Evolutionary conservation across 2,888 invertebrate species (phyloP).

Genomic region (Galerucella calmariensis): DNA sequence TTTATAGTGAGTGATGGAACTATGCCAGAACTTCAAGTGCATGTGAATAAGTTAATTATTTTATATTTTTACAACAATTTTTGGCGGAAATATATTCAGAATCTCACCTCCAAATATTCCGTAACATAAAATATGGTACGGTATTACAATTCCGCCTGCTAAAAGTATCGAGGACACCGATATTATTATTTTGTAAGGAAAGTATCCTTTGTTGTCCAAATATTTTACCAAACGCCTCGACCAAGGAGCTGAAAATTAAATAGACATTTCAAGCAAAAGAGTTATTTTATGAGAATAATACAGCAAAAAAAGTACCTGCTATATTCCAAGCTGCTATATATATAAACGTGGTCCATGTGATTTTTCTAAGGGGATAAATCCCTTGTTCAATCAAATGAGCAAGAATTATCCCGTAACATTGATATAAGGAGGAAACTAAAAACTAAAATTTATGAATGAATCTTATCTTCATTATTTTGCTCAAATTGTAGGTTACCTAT

Average conservation of each 20-base stretch:
- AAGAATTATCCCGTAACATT: constrained; percentile 51
- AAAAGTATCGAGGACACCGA: constrained; percentile 41
- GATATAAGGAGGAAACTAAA: constrained; percentile 44
- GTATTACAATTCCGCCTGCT: constrained; percentile 44
- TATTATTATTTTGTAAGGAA: constrained; percentile 44
- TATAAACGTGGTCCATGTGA: constrained; percentile 50
- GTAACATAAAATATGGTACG: constrained; percentile 45
- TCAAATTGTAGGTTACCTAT: neutral
- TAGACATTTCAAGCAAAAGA: neutral
- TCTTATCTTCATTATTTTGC: neutral
- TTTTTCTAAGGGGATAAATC: constrained; percentile 39
- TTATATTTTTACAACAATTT: no score
- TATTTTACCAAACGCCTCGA: constrained; percentile 47
- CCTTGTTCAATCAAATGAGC: constrained; percentile 42
- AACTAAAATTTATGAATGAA: constrained; percentile 43
- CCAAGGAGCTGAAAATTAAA: constrained; percentile 48
- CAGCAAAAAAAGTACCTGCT: constrained; percentile 42
- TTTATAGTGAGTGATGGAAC: no score
- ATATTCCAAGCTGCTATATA: constrained; percentile 46
- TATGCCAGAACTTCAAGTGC: no score
- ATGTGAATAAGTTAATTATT: no score
- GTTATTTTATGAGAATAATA: no score
- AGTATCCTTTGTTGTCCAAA: constrained; percentile 42
- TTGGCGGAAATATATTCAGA: neutral
- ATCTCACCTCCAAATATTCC: constrained; percentile 51